Evolutionary conservation across 1,140 invertebrate species (phyloP).

Genomic region (Penaeus chinensis): DNA sequence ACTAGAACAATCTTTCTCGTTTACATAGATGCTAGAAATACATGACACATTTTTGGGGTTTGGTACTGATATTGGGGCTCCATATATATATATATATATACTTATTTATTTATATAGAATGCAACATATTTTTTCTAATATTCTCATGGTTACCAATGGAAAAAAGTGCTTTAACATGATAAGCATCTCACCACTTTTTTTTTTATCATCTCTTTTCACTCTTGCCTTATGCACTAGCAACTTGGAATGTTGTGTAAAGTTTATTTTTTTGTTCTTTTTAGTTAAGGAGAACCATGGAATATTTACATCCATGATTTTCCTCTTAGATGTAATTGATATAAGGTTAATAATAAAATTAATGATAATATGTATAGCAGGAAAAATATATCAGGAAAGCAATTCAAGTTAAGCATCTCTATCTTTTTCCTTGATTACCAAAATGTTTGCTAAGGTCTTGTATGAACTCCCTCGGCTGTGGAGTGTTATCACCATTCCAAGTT

Average conservation of each 20-base stretch:
- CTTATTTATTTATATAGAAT: slow-evolving; percentile 37
- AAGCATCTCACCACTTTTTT: slow-evolving; percentile 45
- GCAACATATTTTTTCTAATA: slow-evolving; percentile 43
- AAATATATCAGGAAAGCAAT: too few species aligned
- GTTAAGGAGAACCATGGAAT: background rate
- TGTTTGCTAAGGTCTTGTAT: too few species aligned
- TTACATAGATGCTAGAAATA: slow-evolving; percentile 57
- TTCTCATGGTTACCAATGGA: slow-evolving; percentile 31
- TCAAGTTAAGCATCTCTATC: too few species aligned
- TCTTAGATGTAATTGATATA: background rate
- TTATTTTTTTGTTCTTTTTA: background rate
- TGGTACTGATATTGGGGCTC: slow-evolving; percentile 11
- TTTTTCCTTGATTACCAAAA: too few species aligned
- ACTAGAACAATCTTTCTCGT: slow-evolving; percentile 46
- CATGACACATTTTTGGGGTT: slow-evolving; percentile 35
- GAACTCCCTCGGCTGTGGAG: too few species aligned
- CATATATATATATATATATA: too few species aligned
- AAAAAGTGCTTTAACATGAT: slow-evolving; percentile 43
- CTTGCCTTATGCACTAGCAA: slow-evolving; percentile 51
- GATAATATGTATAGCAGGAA: too few species aligned
- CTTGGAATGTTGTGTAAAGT: slow-evolving; percentile 40
- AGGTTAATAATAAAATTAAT: too few species aligned
- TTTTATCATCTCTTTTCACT: slow-evolving; percentile 33
- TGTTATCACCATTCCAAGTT: slow-evolving; percentile 46
- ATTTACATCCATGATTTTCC: too few species aligned